These are phyloP conservation scores for Pongo pygmaeus DNA, from an alignment of 2,113 vertebrate species.

Conservation along the genomic window DNA sequence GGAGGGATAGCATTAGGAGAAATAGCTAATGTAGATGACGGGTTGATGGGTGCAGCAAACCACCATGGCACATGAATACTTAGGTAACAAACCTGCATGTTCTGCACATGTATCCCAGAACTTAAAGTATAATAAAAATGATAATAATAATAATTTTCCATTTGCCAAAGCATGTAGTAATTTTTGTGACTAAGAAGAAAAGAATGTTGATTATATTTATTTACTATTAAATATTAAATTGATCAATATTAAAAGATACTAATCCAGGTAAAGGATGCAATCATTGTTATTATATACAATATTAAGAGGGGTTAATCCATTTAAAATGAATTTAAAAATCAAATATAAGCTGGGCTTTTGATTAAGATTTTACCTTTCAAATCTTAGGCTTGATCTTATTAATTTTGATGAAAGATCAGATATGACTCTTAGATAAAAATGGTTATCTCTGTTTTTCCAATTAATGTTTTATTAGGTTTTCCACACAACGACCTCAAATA, in stretches of 20 bases:
- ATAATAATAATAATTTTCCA: neutral
- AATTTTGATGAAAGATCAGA: neutral
- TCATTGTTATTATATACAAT: neutral
- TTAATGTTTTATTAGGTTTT: neutral
- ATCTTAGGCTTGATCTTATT: slow-evolving; percentile 16
- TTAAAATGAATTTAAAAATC: neutral
- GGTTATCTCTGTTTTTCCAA: slow-evolving; percentile 62
- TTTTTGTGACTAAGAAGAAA: neutral
- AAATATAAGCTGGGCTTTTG: neutral
- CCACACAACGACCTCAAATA: neutral
- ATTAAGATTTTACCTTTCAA: neutral
- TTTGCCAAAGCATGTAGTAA: neutral
- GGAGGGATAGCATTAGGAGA: too few relatives aligned
- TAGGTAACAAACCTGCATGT: too few relatives aligned
- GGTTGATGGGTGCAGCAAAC: too few relatives aligned
- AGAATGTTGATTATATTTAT: neutral
- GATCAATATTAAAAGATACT: neutral
- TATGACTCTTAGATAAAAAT: neutral
- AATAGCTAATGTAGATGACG: too few relatives aligned
- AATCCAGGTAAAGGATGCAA: neutral
- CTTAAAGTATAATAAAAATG: too few relatives aligned
- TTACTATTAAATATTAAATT: neutral
- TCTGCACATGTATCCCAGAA: too few relatives aligned
- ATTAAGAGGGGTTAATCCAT: neutral
- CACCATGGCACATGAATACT: too few relatives aligned